Percentiles rank a stretch among this genome's conserved stretches.
Evolutionary conservation across 2,797 vertebrate species (phyloP).

Genomic region (Gastrophryne carolinensis): DNA sequence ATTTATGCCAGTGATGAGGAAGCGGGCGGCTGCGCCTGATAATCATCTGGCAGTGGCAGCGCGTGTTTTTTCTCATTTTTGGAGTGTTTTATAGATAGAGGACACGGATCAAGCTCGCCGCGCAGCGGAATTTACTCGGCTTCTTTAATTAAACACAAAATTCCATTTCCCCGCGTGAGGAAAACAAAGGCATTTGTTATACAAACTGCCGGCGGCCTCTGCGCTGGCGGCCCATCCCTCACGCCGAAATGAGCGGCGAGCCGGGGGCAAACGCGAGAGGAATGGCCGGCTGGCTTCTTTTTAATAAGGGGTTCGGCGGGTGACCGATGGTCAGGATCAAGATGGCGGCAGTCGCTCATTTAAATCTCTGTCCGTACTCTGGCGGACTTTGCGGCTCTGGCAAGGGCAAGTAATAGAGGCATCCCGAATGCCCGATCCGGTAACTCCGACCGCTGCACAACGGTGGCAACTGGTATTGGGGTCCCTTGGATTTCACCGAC

Average conservation of each 20-base stretch:
- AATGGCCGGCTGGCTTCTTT: background rate
- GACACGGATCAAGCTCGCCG: background rate
- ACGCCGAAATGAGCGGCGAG: background rate
- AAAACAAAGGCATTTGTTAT: constrained; percentile 9
- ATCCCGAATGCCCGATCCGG: too few relatives aligned
- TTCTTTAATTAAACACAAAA: constrained; percentile 32
- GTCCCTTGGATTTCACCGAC: too few relatives aligned
- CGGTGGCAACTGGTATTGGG: too few relatives aligned
- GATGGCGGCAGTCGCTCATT: background rate
- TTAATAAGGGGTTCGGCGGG: background rate
- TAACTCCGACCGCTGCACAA: too few relatives aligned
- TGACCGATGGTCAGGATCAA: background rate
- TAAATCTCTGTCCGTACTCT: background rate
- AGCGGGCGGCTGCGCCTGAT: background rate
- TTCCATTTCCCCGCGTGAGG: constrained; percentile 8
- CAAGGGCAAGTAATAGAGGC: too few relatives aligned
- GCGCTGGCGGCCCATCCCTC: background rate
- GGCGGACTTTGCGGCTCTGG: background rate
- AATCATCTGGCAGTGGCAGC: background rate
- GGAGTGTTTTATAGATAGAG: background rate
- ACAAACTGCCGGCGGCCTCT: background rate
- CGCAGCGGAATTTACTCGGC: background rate
- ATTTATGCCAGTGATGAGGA: background rate
- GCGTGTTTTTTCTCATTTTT: background rate
- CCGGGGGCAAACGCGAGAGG: background rate